Percentiles rank a stretch among this genome's conserved stretches.
Conservation (phyloP, 2,888 invertebrate species). For the Taenaris catops region DNA sequence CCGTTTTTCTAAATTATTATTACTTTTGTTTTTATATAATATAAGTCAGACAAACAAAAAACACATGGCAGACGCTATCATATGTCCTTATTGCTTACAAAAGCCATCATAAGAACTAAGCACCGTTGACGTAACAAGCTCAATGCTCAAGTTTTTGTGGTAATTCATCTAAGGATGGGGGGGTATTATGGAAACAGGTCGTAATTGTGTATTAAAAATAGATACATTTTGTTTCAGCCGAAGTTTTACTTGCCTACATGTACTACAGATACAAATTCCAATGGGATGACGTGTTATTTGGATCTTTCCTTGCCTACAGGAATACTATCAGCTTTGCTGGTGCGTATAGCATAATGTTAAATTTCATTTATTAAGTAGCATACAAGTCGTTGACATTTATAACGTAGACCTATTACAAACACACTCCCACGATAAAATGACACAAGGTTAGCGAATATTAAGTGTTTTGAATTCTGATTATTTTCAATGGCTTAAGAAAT, state of each 20-base stretch:
- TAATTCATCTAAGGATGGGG: not conserved
- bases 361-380: too few species aligned
- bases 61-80: too few species aligned
- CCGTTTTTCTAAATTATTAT: too few species aligned
- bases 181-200: too few species aligned
- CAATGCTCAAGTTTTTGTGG: constrained; percentile 12
- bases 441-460: too few species aligned
- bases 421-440: too few species aligned
- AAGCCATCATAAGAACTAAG: constrained; percentile 13
- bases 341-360: constrained; percentile 31
- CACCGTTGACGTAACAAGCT: constrained; percentile 17
- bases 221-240: constrained; percentile 47
- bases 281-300: constrained; percentile 68
- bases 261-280: constrained; percentile 67
- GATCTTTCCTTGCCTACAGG: constrained; percentile 63
- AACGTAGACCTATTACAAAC: too few species aligned
- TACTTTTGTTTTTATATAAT: too few species aligned
- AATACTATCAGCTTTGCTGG: constrained; percentile 65
- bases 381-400: too few species aligned
- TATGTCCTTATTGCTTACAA: constrained; percentile 8
- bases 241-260: constrained; percentile 64
- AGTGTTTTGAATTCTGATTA: too few species aligned
- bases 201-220: not conserved
- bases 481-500: too few species aligned
- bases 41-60: too few species aligned